These are phyloP conservation scores for Pituophis catenifer DNA, from an alignment of 2,113 vertebrate species.

Conservation along the genomic window DNA sequence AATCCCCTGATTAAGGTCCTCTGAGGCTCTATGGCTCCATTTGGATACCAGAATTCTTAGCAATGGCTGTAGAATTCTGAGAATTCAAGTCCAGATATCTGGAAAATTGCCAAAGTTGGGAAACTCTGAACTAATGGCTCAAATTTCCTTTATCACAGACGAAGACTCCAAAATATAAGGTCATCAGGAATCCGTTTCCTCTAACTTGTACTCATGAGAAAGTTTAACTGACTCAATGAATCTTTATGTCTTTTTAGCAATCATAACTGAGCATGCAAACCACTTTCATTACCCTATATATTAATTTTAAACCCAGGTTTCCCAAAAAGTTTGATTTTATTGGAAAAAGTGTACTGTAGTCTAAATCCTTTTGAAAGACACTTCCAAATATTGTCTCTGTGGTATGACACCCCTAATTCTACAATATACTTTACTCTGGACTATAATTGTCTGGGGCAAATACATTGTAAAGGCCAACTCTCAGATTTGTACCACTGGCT, in stretches of 20 bases:
- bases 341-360: neutral
- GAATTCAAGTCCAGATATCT: too few relatives aligned
- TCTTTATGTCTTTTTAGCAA: neutral
- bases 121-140: neutral
- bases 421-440: neutral
- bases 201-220: neutral
- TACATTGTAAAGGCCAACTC: neutral
- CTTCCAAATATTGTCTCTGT: neutral
- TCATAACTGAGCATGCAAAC: neutral
- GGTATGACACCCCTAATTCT: neutral
- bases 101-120: too few relatives aligned
- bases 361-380: neutral
- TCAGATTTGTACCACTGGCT: slow-evolving; percentile 16
- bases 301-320: neutral
- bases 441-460: slow-evolving; percentile 13
- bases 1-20: neutral
- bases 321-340: too few relatives aligned
- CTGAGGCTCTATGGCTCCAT: neutral
- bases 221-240: neutral
- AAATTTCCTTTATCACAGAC: neutral
- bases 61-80: too few relatives aligned
- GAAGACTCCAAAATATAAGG: neutral
- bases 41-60: neutral
- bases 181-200: neutral
- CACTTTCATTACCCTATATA: neutral